phyloP scores from a whole-genome alignment of 1,140 invertebrate species.

The Hyphantria cunea region DNA sequence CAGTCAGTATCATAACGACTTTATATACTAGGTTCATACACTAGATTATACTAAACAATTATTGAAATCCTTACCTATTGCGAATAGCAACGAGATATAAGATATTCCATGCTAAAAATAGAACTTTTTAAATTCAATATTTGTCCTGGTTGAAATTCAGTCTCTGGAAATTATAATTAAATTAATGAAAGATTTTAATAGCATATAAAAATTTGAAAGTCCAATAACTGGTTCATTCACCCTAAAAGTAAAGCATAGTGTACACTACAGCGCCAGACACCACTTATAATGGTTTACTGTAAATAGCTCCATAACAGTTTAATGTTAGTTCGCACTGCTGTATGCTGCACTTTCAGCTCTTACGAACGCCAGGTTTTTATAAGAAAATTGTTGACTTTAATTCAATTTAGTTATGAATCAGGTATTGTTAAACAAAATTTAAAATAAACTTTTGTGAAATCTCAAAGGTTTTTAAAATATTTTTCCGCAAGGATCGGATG shows the following conservation, averaged over 20 bases:
- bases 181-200: conserved; percentile 22
- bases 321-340: neutral
- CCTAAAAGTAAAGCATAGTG: conserved; percentile 11
- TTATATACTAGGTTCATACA: too few relatives aligned
- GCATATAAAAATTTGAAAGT: conserved; percentile 6
- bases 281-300: conserved; percentile 54
- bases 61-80: too few relatives aligned
- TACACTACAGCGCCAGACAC: conserved; percentile 33
- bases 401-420: conserved; percentile 1
- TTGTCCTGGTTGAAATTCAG: too few relatives aligned
- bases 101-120: too few relatives aligned
- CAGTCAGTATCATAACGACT: too few relatives aligned
- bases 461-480: too few relatives aligned
- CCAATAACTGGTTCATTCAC: conserved; percentile 14
- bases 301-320: conserved; percentile 40
- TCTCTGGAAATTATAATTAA: neutral
- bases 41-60: too few relatives aligned
- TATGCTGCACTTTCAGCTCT: neutral
- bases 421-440: too few relatives aligned
- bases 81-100: too few relatives aligned
- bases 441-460: too few relatives aligned
- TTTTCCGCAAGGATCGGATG: too few relatives aligned
- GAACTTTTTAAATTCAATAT: too few relatives aligned
- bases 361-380: conserved; percentile 3
- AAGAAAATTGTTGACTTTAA: conserved; percentile 2